A percentile compares a stretch with the other conserved stretches of the same genome.
phyloP scores from a whole-genome alignment of 2,797 vertebrate genomes.

The Sylvia borin region DNA sequence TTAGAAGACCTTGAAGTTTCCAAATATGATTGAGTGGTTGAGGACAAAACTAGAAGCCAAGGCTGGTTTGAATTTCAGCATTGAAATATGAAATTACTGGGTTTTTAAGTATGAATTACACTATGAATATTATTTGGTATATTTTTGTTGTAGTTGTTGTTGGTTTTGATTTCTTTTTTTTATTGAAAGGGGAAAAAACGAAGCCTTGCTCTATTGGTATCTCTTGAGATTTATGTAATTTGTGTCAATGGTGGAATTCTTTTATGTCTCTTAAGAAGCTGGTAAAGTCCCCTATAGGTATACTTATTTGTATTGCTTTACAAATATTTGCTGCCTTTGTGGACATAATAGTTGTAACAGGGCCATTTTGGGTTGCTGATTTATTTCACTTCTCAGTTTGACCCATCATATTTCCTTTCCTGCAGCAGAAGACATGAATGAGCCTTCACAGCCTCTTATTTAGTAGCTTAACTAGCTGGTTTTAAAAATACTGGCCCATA shows the following conservation, averaged over 20 bases:
- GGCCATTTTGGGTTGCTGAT: slow-evolving; percentile 21
- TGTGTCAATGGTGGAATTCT: not conserved
- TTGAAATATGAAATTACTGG: not conserved
- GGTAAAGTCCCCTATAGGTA: not conserved
- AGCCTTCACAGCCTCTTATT: slow-evolving; percentile 7
- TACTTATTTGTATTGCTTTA: slow-evolving; percentile 11
- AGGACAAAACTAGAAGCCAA: slow-evolving; percentile 7
- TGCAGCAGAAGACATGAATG: not conserved
- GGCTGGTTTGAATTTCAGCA: not conserved
- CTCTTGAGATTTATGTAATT: not conserved
- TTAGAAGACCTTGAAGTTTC: slow-evolving; percentile 45
- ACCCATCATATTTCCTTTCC: not conserved
- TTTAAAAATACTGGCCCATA: not conserved
- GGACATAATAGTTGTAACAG: not conserved
- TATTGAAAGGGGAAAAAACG: not conserved
- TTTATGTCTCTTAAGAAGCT: not conserved
- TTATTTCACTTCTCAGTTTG: not conserved
- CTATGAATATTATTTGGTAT: not conserved
- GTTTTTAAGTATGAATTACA: slow-evolving; percentile 4
- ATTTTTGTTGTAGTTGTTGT: not conserved
- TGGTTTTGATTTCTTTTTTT: not conserved
- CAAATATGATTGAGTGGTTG: not conserved
- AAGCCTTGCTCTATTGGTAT: not conserved
- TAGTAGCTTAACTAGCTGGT: not conserved
- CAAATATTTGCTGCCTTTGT: slow-evolving; percentile 21